phyloP scores from a whole-genome alignment of 2,888 invertebrate species.

The Chymomyza fuscimana region DNA sequence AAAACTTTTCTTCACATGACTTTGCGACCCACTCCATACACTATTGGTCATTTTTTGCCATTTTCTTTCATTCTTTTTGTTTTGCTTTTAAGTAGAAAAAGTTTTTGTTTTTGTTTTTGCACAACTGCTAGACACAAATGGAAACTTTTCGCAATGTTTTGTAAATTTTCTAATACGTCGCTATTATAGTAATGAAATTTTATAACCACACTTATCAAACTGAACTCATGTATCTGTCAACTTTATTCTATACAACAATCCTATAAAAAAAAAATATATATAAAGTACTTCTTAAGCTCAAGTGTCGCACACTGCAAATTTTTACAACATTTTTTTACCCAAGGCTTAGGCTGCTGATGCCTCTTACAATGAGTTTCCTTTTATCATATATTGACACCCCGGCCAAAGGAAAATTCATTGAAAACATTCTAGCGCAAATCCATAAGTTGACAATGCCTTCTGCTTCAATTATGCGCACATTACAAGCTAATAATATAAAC shows the following conservation, averaged over 20 bases:
- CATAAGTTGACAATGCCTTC: slow-evolving; percentile 5
- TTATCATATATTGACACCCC: slow-evolving; percentile 9
- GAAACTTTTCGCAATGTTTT: not conserved
- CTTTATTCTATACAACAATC: not conserved
- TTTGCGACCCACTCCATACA: slow-evolving; percentile 17
- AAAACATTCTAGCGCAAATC: slow-evolving; percentile 8
- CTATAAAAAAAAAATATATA: not conserved
- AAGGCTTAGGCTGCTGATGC: not conserved
- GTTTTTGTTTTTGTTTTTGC: slow-evolving; percentile 1
- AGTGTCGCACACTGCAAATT: not conserved
- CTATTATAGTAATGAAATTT: slow-evolving; percentile 8
- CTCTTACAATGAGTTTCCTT: not conserved
- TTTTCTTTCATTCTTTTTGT: not conserved
- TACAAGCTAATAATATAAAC: slow-evolving; percentile 72
- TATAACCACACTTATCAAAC: not conserved
- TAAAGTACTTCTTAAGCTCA: slow-evolving; percentile 7
- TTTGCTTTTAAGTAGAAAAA: not conserved
- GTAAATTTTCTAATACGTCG: not conserved
- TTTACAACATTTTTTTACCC: not conserved
- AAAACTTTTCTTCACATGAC: slow-evolving; percentile 56
- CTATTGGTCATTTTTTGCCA: not conserved
- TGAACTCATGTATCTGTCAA: not conserved
- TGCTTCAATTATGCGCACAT: slow-evolving; percentile 64
- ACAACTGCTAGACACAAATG: not conserved
- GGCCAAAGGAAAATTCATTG: slow-evolving; percentile 2